Base-by-base conservation (phyloP, 53 echinoderm and acorn worm species). In the Temnopleurus reevesii region DNA sequence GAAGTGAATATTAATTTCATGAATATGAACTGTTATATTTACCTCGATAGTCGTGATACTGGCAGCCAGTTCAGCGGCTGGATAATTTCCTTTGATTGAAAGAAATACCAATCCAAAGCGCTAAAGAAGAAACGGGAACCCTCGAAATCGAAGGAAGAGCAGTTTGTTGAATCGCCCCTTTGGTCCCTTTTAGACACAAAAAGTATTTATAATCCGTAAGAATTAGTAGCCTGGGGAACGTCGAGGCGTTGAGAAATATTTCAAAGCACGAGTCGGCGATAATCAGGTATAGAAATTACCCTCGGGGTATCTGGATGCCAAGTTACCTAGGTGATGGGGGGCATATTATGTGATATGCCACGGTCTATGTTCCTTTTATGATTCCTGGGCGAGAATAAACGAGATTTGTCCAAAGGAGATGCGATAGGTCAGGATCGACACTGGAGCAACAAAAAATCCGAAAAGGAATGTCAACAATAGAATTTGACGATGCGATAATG, bases 11-110 rank as follows among this genome's bases (percentile, higher is more conserved):
- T n/a, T n/a, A n/a, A n/a, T n/a, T n/a, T n/a, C n/a, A n/a, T n/a
- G n/a, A n/a, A n/a, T n/a, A n/a, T n/a, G n/a, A n/a, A n/a, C n/a
- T n/a, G n/a, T n/a, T n/a, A n/a, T n/a, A n/a, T 51, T 71, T 46
- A 83, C 83, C 83, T 83, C 83, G 83, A 83, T 83, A 8, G 83
- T 83, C 34, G 83, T 83, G 35, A 83, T 83, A 83, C 83, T 83
- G 83, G 83, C 55, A 83, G 54, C 83, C 83, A 83, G 83, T 83
- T 83, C 83, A 83, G 55, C 83, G 83, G 83, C 38, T 83, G 3
- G 15, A 79, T 49, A 49, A 29, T 79, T 24, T 47, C 71, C n/a
- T 36, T 41, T 71, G 15, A 41, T 71, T 41, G 71, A 71, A 71
- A 71, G 21, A 71, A 71, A 41, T 35, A 15, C 8, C 2, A 71